phyloP scores from a whole-genome alignment of 64 coral and sea anemone species.

The Hydrozoanthus tunicans region DNA sequence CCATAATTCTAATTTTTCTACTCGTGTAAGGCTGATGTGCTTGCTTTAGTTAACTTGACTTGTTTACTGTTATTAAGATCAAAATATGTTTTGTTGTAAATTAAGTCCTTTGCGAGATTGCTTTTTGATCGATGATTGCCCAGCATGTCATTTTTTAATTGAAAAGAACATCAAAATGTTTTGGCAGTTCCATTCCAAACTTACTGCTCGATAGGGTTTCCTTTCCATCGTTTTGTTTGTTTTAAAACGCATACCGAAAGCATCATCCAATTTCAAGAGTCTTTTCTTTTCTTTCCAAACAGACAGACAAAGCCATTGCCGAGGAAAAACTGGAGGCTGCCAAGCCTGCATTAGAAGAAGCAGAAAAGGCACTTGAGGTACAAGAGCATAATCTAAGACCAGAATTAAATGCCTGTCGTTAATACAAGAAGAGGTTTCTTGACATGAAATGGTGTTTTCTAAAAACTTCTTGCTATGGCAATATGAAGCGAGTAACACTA shows the following conservation, averaged over 20 bases:
- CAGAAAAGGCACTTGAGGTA: slow-evolving; percentile 97
- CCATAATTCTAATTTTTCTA: no score
- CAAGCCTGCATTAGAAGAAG: slow-evolving; percentile 90
- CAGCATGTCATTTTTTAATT: no score
- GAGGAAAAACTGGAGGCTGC: slow-evolving; percentile 88
- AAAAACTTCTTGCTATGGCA: no score
- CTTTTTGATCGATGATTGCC: no score
- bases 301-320: slow-evolving; percentile 92
- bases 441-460: not conserved
- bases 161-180: no score
- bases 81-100: no score
- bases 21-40: no score
- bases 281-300: not conserved
- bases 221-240: not conserved
- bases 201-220: not conserved
- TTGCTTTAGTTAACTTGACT: no score
- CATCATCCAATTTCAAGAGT: not conserved
- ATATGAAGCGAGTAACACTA: no score
- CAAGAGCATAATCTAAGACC: not conserved
- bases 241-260: not conserved
- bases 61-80: no score
- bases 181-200: not conserved
- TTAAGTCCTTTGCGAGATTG: no score
- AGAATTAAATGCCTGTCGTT: no score
- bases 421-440: not conserved